Evolutionary conservation across 2,113 vertebrate genomes (phyloP).

Genomic region (Empidonax alnorum): DNA sequence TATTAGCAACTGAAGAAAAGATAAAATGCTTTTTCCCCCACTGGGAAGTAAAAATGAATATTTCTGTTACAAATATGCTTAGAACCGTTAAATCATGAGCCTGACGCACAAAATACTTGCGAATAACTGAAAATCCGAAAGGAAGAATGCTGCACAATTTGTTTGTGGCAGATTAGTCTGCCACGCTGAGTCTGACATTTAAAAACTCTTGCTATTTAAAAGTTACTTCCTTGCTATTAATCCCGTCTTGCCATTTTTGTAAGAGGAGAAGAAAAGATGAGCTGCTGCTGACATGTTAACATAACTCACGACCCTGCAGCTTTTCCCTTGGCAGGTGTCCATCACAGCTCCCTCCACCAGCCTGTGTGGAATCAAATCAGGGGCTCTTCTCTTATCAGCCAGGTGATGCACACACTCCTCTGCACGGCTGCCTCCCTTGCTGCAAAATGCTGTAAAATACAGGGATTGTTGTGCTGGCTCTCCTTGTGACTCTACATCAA

Average conservation of each 20-base stretch:
- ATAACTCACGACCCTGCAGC: background rate
- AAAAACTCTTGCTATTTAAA: background rate
- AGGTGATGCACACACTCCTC: background rate
- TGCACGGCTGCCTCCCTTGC: background rate
- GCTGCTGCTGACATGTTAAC: background rate
- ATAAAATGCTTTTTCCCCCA: background rate
- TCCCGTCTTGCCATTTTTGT: background rate
- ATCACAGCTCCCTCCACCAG: background rate
- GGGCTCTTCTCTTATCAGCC: background rate
- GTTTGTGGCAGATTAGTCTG: background rate
- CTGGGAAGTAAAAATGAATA: background rate
- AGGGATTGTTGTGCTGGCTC: background rate
- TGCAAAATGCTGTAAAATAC: background rate
- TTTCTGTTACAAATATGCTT: background rate
- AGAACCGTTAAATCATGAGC: background rate
- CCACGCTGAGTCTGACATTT: background rate
- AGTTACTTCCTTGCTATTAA: background rate
- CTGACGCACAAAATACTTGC: background rate
- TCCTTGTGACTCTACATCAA: background rate
- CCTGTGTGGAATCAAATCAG: background rate
- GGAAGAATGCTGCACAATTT: background rate
- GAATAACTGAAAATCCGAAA: background rate
- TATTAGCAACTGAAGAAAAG: background rate
- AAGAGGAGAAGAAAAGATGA: background rate
- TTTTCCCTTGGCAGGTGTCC: background rate